Evolutionary conservation across 1,140 invertebrate species (phyloP), one percentile per base, ranked within the genome.

Genomic region (Drosophila pruinosa): DNA sequence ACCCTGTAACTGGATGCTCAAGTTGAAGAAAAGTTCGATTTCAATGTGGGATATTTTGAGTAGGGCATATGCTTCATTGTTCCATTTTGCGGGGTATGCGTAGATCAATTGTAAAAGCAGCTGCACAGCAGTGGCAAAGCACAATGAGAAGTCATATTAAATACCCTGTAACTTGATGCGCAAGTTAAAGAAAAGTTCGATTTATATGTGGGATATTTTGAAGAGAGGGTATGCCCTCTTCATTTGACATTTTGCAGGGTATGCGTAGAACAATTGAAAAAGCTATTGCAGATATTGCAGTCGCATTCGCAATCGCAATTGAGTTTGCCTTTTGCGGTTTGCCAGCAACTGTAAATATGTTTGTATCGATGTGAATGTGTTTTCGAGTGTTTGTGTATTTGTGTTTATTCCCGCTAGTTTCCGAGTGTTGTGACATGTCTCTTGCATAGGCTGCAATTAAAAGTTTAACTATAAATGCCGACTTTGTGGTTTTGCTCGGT

Each of bases 291-390:
- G 26, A 39, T 56, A 58, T 52, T 67, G 69, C 52, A 72, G 63
- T 74, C 53, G 62, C 68, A 72, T 73, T 73, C 53, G 62, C 68
- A 72, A 76, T 73, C 65, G 81, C 69, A 59, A 78, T 74, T 28
- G 57, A 78, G 82, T 85, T 80, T 80, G 81, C 82, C 77, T 86
- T 85, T 81, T 85, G 81, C 45, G 81, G 81, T 81, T 81, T 80
- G 50, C 47, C 71, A 61, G 75, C 80, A 76, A 72, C 52, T 79
- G 75, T 52, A 79, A 85, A 73, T 75, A 71, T 58, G 43, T 58
- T 0, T 36, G 22, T 19, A 19, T 53, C 19, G 17, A 21, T 38
- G 22, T 38, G 24, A 48, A 12, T 56, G 3, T 41, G 12, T 14
- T 17, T 38, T 10, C 26, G 10, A 28, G 28, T 54, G 36, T 38